Evolutionary conservation across 2,888 invertebrate species (phyloP).

Genomic region (Eurois occulta): DNA sequence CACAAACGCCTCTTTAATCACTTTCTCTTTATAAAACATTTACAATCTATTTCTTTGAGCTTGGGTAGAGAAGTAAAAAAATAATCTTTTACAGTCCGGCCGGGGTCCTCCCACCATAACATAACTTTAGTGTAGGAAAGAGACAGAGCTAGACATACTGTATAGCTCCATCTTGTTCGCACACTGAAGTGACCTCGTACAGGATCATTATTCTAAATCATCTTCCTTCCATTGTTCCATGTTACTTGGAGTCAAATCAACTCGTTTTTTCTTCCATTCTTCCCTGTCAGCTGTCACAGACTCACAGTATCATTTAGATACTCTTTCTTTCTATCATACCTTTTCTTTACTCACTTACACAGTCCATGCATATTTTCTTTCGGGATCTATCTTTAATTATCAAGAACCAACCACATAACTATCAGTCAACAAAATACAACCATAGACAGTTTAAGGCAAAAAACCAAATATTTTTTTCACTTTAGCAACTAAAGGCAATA

Average conservation of each 20-base stretch:
- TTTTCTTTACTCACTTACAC: not conserved
- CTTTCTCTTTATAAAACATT: slow-evolving; percentile 50
- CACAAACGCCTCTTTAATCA: slow-evolving; percentile 28
- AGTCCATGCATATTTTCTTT: not conserved
- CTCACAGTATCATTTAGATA: not conserved
- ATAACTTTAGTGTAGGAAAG: not conserved
- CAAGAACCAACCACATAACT: not conserved
- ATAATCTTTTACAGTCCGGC: not conserved
- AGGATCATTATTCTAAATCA: not conserved
- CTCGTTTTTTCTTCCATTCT: not conserved
- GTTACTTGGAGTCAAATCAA: too few relatives aligned
- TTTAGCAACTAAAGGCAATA: not conserved
- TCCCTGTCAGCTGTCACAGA: not conserved
- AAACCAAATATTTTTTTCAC: not conserved
- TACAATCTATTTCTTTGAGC: slow-evolving; percentile 56
- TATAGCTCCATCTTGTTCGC: not conserved
- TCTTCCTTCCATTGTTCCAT: not conserved
- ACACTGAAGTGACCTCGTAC: not conserved
- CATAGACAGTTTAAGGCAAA: not conserved
- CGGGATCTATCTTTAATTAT: slow-evolving; percentile 3
- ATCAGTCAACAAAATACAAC: not conserved
- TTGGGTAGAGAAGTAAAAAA: slow-evolving; percentile 59
- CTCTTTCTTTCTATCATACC: not conserved
- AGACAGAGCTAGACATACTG: not conserved
- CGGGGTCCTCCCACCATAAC: not conserved